Percentiles rank a stretch among this genome's conserved stretches.
These are phyloP conservation scores for Tetrao urogallus DNA, from an alignment of 2,113 vertebrate genomes.

Conservation along the genomic window DNA sequence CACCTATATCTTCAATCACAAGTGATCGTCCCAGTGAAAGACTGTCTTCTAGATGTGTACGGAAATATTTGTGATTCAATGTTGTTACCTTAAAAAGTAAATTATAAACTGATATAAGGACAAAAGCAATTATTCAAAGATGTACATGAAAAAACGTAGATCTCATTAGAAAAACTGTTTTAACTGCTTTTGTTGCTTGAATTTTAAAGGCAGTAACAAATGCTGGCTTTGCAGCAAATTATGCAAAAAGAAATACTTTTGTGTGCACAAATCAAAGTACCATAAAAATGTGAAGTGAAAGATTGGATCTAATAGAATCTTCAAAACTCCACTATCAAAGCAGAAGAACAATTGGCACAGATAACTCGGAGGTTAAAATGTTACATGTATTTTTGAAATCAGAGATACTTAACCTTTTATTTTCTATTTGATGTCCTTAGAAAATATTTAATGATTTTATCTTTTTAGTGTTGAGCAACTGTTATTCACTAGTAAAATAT, in stretches of 20 bases:
- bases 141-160: neutral
- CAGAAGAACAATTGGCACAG: neutral
- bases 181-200: neutral
- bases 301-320: neutral
- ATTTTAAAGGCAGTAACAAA: constrained; percentile 2
- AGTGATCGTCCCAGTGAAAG: constrained; percentile 81
- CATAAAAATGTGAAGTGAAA: neutral
- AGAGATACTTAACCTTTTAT: neutral
- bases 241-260: neutral
- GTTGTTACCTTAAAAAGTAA: constrained; percentile 75
- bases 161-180: neutral
- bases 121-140: neutral
- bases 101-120: neutral
- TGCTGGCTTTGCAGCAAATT: neutral
- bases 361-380: neutral
- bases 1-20: constrained; percentile 80
- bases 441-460: neutral
- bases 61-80: constrained; percentile 83
- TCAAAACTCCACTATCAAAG: neutral
- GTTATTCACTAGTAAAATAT: neutral
- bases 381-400: neutral
- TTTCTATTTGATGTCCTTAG: neutral
- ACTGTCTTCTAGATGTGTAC: constrained; percentile 79
- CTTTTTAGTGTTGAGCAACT: neutral
- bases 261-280: neutral